Evolutionary conservation across 2,113 vertebrate genomes (phyloP).

Genomic region (Halichoerus grypus): DNA sequence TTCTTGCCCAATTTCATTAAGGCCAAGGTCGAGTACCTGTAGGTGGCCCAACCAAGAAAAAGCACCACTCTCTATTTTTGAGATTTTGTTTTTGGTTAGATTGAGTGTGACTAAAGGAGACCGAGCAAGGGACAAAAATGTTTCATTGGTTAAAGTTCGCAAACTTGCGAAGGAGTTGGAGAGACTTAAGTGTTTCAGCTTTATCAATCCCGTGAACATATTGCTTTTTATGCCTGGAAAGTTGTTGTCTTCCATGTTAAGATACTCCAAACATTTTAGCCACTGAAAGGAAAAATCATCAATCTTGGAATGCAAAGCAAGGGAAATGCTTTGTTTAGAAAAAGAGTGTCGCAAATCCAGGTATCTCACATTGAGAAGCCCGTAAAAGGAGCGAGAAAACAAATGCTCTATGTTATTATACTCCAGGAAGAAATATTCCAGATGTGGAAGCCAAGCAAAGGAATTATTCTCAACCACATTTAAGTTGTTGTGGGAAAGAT

Average conservation of each 20-base stretch:
- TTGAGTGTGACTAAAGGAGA: slow-evolving; percentile 93
- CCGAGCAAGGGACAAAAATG: slow-evolving; percentile 91
- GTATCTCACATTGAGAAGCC: slow-evolving; percentile 89
- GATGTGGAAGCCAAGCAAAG: slow-evolving; percentile 90
- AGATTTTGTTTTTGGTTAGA: slow-evolving; percentile 90
- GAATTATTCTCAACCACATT: slow-evolving; percentile 86
- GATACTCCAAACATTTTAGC: slow-evolving; percentile 89
- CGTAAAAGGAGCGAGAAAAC: slow-evolving; percentile 88
- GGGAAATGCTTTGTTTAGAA: slow-evolving; percentile 70
- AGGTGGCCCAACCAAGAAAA: slow-evolving; percentile 91
- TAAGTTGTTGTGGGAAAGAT: slow-evolving; percentile 92
- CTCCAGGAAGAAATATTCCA: slow-evolving; percentile 89
- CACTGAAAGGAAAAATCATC: slow-evolving; percentile 93
- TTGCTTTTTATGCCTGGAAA: slow-evolving; percentile 85
- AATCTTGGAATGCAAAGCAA: slow-evolving; percentile 75
- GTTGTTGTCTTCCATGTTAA: slow-evolving; percentile 90
- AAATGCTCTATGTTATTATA: slow-evolving; percentile 89
- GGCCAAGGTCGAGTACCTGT: slow-evolving; percentile 90
- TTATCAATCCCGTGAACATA: slow-evolving; percentile 92
- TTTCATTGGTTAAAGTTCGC: slow-evolving; percentile 89
- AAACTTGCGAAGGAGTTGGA: slow-evolving; percentile 87
- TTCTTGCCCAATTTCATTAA: slow-evolving; percentile 93
- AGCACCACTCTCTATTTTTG: slow-evolving; percentile 85
- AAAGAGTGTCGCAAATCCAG: slow-evolving; percentile 90
- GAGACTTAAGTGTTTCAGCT: slow-evolving; percentile 90